phyloP scores from a whole-genome alignment of 92 coral and sea anemone species.

The Paragorgia papillata region DNA sequence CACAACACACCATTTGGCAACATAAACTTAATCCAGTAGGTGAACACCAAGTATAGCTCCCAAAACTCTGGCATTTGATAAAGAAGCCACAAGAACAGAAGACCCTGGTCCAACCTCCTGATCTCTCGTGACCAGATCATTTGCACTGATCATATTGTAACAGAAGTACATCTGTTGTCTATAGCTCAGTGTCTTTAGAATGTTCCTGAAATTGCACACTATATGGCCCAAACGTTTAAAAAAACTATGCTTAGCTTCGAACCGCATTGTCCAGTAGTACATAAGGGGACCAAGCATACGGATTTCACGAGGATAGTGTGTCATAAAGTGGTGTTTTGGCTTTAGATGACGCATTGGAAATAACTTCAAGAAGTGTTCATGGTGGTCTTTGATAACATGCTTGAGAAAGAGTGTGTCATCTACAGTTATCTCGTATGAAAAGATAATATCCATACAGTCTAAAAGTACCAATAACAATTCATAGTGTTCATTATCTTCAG shows the following conservation, averaged over 20 bases:
- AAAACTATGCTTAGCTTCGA: too few species aligned
- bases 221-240: too few species aligned
- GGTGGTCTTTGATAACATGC: conserved; percentile 19
- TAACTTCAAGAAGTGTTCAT: conserved; percentile 23
- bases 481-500: conserved; percentile 19
- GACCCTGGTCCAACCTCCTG: conserved; percentile 11
- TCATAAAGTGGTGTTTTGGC: conserved; percentile 32
- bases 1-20: conserved; percentile 3
- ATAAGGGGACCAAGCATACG: conserved; percentile 23
- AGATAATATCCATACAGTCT: conserved; percentile 18
- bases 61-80: neutral
- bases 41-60: neutral
- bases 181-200: conserved; percentile 5
- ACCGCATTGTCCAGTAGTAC: too few species aligned
- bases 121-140: conserved; percentile 2
- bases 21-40: neutral
- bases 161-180: conserved; percentile 19
- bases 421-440: conserved; percentile 1
- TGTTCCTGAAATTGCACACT: too few species aligned
- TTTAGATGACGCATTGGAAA: conserved; percentile 9
- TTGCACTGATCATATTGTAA: conserved; percentile 2
- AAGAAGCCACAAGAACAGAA: too few species aligned
- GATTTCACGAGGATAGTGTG: too few species aligned
- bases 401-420: conserved; percentile 15
- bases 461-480: conserved; percentile 1